phyloP scores from a whole-genome alignment of 2,113 vertebrate genomes.

The Phalacrocorax carbo region DNA sequence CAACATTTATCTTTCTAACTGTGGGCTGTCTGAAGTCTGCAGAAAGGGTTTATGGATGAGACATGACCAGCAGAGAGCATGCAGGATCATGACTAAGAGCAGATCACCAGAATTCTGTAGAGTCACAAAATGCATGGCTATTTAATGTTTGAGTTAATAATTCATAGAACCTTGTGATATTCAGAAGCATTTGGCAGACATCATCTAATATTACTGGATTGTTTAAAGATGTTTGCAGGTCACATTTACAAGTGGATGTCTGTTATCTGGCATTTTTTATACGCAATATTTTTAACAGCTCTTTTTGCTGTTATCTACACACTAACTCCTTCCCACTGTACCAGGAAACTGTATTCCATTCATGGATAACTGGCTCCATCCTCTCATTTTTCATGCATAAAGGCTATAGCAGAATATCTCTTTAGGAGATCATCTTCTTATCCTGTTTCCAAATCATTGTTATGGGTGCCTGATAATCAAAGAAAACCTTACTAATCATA shows the following conservation, averaged over 20 bases:
- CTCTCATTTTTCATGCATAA: background rate
- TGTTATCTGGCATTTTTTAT: background rate
- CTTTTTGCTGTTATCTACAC: background rate
- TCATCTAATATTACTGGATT: background rate
- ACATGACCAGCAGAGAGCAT: background rate
- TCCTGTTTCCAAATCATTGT: background rate
- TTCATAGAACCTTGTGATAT: background rate
- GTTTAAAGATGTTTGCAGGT: background rate
- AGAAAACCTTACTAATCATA: background rate
- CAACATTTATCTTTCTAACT: background rate
- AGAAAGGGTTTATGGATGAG: background rate
- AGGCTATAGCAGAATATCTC: background rate
- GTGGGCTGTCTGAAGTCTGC: background rate
- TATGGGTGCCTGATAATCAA: background rate
- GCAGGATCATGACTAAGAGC: background rate
- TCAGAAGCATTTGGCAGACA: slow-evolving; percentile 4
- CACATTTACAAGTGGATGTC: background rate
- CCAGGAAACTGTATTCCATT: background rate
- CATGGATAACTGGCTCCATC: background rate
- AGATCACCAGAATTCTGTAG: background rate
- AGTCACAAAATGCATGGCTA: background rate
- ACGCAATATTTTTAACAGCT: background rate
- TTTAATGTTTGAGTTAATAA: background rate
- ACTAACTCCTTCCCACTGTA: background rate
- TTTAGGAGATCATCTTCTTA: background rate